Evolutionary conservation across 2,888 invertebrate genomes (phyloP).

Genomic region (Bombyx huttoni): DNA sequence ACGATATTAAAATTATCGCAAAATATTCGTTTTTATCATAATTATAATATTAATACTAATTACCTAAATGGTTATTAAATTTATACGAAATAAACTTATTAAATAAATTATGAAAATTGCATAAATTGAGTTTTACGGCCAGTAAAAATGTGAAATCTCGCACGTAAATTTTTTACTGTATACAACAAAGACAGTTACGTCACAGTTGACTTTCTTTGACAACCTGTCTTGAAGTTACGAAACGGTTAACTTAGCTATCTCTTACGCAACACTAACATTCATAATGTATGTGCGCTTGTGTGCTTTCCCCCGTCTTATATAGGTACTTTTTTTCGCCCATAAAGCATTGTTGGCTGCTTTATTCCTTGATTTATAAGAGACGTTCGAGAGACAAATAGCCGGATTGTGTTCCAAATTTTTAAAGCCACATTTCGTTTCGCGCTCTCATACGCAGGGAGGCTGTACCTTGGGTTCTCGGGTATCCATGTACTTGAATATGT

Average conservation of each 20-base stretch:
- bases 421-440: constrained; percentile 82
- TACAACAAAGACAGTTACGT: neutral
- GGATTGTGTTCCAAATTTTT: constrained; percentile 86
- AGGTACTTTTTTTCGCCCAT: constrained; percentile 71
- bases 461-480: constrained; percentile 35
- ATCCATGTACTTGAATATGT: neutral
- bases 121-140: no score
- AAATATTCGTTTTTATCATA: constrained; percentile 32
- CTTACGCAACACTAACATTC: constrained; percentile 59
- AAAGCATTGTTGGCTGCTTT: constrained; percentile 76
- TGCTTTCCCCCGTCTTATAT: constrained; percentile 68
- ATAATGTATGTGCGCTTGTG: constrained; percentile 64
- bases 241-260: constrained; percentile 1
- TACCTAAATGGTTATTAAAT: neutral
- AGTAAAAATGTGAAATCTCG: no score
- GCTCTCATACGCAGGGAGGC: constrained; percentile 56
- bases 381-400: constrained; percentile 83
- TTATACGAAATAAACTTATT: no score
- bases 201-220: neutral
- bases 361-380: constrained; percentile 80
- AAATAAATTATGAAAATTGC: no score
- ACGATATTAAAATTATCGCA: constrained; percentile 60
- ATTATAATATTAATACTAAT: constrained; percentile 25
- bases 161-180: no score
- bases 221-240: neutral